A percentile compares a stretch with the other conserved stretches of the same genome.
phyloP scores from a whole-genome alignment of 2,797 vertebrate genomes.

The Fistularia commersonii region DNA sequence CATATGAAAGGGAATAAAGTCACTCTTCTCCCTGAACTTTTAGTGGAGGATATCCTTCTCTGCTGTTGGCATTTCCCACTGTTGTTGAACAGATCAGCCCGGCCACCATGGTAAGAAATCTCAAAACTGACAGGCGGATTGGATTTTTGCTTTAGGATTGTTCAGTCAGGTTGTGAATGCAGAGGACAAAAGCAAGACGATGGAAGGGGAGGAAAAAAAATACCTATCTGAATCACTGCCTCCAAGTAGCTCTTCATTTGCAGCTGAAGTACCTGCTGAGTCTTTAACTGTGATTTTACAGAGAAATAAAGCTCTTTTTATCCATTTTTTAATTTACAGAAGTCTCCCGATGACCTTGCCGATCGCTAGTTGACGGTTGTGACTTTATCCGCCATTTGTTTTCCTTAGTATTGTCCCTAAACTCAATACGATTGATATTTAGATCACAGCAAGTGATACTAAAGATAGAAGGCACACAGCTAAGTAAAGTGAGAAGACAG shows the following conservation, averaged over 20 bases:
- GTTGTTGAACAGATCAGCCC: slow-evolving; percentile 40
- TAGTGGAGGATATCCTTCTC: slow-evolving; percentile 25
- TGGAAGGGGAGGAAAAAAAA: slow-evolving; percentile 20
- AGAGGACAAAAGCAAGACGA: slow-evolving; percentile 5
- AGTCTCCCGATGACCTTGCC: background rate
- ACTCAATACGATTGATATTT: slow-evolving; percentile 28
- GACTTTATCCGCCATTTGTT: slow-evolving; percentile 13
- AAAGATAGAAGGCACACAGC: slow-evolving; percentile 55
- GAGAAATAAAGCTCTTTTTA: no score
- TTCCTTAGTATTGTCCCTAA: slow-evolving; percentile 16
- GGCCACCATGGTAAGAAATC: slow-evolving; percentile 71
- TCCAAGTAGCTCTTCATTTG: slow-evolving; percentile 9
- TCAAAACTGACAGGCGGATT: slow-evolving; percentile 19
- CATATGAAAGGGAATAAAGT: slow-evolving; percentile 48
- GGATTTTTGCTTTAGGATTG: background rate
- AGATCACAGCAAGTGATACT: slow-evolving; percentile 11
- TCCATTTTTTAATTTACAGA: background rate
- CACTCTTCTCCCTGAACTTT: slow-evolving; percentile 19
- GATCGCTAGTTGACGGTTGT: background rate
- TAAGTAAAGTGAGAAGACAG: slow-evolving; percentile 55
- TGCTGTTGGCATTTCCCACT: slow-evolving; percentile 14
- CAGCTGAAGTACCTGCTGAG: slow-evolving; percentile 22
- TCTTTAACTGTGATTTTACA: slow-evolving; percentile 8
- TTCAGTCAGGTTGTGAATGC: slow-evolving; percentile 10
- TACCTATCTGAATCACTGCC: slow-evolving; percentile 1